Evolutionary conservation across 1,140 invertebrate species (phyloP), one percentile per base, ranked within the genome.

Genomic region (Hycleus phaleratus): DNA sequence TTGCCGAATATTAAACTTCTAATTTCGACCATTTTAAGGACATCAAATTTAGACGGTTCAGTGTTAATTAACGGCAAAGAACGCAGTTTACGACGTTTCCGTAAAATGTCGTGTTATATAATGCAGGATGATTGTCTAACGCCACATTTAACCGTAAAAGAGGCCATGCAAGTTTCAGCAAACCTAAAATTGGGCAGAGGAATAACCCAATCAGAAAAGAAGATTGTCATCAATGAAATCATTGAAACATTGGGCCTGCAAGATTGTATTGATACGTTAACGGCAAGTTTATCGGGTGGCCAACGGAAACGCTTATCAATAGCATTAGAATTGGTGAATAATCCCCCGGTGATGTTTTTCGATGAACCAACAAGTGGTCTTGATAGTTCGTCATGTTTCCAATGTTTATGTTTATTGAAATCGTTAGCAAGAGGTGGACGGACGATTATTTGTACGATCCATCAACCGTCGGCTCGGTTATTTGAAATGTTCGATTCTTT

Each of bases 361-460:
- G 95, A 98, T 70, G 95, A 98, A 71, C 93, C 95, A 2, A 97
- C 94, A n/a, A 95, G 90, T 68, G 93, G 94, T 11, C 78, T 96
- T 69, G 93, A 97, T 72, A 95, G 91, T 70, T 91, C 90, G 12
- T 90, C 91, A 7, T 93, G 91, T 77, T 93, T 91, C 69, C 91
- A 96, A 74, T 93, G 93, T 74, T 85, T 96, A 62, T 86, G 82
- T 61, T 73, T 92, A 61, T 76, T 93, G 59, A 87, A 93, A 74
- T 87, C 87, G 0, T 74, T 90, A 60, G 84, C 86, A 12, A 75
- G 85, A 65, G 85, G 85, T 64, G 93, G 93, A 0, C 82, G 93
- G 62, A 95, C 93, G 2, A 92, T 98, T 49, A 89, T 97, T 50
- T 95, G 94, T 72, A 97, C 95, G 6, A 97, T 98, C 61, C 95